A percentile compares a stretch with the other conserved stretches of the same genome.
phyloP scores from a whole-genome alignment of 2,797 vertebrate genomes.

The Malacoraja senta region DNA sequence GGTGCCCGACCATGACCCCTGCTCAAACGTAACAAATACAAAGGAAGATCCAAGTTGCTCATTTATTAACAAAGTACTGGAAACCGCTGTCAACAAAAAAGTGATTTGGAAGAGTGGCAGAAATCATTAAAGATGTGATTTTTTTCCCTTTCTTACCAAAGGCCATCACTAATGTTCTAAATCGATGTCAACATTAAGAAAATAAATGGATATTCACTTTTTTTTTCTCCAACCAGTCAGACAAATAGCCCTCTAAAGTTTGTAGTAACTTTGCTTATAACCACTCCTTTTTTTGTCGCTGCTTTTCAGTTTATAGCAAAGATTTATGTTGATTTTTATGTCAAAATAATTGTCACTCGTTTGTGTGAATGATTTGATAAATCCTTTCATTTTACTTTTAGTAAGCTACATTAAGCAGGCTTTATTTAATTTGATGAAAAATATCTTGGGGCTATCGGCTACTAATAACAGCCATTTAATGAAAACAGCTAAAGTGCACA shows the following conservation, averaged over 20 bases:
- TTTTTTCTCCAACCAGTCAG: neutral
- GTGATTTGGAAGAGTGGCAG: neutral
- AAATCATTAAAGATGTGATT: neutral
- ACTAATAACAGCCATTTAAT: conserved; percentile 33
- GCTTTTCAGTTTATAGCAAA: neutral
- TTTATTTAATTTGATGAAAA: neutral
- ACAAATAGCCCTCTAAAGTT: neutral
- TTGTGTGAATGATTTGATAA: conserved; percentile 10
- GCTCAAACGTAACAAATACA: neutral
- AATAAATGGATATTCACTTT: neutral
- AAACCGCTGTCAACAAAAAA: neutral
- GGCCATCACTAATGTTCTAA: neutral
- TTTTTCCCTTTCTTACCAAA: neutral
- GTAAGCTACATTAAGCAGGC: neutral
- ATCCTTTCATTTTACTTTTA: conserved; percentile 21
- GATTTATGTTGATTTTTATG: neutral
- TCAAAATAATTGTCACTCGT: neutral
- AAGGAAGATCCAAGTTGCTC: neutral
- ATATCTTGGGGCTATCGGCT: conserved; percentile 23
- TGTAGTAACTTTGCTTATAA: neutral
- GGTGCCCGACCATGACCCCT: too few relatives aligned
- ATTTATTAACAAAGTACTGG: neutral
- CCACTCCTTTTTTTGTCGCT: neutral
- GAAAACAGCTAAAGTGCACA: conserved; percentile 24
- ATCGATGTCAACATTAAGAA: neutral